Percentiles rank a stretch among this genome's conserved stretches.
These are phyloP conservation scores for Hemithea aestivaria DNA, from an alignment of 2,888 invertebrate species.

Conservation along the genomic window DNA sequence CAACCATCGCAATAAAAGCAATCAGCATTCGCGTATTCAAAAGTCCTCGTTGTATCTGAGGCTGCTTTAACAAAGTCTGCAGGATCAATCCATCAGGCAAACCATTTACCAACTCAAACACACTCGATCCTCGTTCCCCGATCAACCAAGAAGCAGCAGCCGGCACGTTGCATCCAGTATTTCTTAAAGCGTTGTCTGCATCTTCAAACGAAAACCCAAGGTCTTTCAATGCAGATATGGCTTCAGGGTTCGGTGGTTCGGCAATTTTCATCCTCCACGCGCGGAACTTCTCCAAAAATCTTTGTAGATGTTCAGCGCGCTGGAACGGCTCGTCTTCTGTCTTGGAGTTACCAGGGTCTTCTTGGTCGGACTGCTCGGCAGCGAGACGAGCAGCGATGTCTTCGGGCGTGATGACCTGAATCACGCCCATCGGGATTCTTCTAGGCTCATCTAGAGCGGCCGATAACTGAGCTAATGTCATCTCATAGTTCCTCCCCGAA, in stretches of 20 bases:
- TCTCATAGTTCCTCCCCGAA: constrained; percentile 61
- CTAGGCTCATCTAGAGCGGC: constrained; percentile 62
- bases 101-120: constrained; percentile 64
- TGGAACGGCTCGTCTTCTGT: constrained; percentile 36
- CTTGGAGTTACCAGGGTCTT: constrained; percentile 19
- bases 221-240: constrained; percentile 50
- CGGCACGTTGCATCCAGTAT: constrained; percentile 63
- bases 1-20: constrained; percentile 71
- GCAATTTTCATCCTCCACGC: constrained; percentile 56
- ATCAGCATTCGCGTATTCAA: constrained; percentile 68
- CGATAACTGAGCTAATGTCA: constrained; percentile 54
- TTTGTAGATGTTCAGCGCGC: constrained; percentile 58
- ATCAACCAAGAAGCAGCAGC: constrained; percentile 68
- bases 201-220: constrained; percentile 57
- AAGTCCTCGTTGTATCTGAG: constrained; percentile 66
- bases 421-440: constrained; percentile 37
- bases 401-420: constrained; percentile 64
- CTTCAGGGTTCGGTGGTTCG: constrained; percentile 54
- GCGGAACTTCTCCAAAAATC: constrained; percentile 64
- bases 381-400: constrained; percentile 55
- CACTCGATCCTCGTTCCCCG: constrained; percentile 65
- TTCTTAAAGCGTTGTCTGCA: constrained; percentile 54
- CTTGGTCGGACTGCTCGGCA: constrained; percentile 23
- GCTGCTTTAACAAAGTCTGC: constrained; percentile 61
- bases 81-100: constrained; percentile 62